phyloP scores from a whole-genome alignment of 2,888 invertebrate genomes.

The Cerceris rybyensis region DNA sequence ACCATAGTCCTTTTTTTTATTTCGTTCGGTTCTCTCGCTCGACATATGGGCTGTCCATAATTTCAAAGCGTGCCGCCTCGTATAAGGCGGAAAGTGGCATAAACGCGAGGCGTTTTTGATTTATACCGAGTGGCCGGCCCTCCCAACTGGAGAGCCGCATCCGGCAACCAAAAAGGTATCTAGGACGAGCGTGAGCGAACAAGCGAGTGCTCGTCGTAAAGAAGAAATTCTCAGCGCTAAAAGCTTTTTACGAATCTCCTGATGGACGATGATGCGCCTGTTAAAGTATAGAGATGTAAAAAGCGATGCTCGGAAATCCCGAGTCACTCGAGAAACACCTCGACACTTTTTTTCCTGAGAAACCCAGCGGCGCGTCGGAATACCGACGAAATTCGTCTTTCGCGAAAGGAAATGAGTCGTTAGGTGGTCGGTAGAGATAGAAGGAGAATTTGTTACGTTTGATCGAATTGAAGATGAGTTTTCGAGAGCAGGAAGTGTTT shows the following conservation, averaged over 20 bases:
- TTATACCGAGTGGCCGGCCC: constrained; percentile 34
- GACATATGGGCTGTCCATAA: constrained; percentile 27
- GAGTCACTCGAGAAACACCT: neutral
- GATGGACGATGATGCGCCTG: constrained; percentile 9
- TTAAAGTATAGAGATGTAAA: constrained; percentile 15
- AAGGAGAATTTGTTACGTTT: no score
- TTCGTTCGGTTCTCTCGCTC: neutral
- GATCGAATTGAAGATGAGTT: neutral
- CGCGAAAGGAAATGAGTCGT: no score
- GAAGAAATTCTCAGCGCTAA: constrained; percentile 53
- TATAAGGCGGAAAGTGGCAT: constrained; percentile 19
- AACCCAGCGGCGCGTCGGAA: no score
- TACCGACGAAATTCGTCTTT: no score
- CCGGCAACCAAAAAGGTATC: constrained; percentile 45
- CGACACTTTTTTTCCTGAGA: neutral
- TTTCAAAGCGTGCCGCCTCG: constrained; percentile 35
- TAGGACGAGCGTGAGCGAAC: constrained; percentile 33
- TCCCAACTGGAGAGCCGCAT: constrained; percentile 45
- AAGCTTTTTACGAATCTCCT: constrained; percentile 42
- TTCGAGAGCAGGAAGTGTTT: neutral
- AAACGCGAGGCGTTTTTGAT: constrained; percentile 42
- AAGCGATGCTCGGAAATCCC: constrained; percentile 9
- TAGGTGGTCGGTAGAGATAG: no score
- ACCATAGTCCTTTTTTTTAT: neutral
- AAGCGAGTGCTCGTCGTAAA: constrained; percentile 36